Percentiles rank a stretch among this genome's conserved stretches.
phyloP scores from a whole-genome alignment of 2,113 vertebrate species.

The Felis chaus region DNA sequence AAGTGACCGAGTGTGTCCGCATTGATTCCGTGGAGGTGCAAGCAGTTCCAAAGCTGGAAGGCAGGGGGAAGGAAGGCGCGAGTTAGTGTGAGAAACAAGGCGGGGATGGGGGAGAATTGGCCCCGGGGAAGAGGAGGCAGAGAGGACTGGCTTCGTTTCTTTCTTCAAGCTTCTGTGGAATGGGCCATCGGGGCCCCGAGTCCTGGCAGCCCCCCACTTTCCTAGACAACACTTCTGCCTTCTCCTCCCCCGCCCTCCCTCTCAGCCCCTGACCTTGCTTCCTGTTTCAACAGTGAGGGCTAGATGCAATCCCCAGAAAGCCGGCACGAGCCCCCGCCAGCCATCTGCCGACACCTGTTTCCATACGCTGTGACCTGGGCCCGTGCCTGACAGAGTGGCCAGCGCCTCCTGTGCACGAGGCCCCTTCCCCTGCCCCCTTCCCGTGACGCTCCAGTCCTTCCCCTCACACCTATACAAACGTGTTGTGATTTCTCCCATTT shows the following conservation, averaged over 20 bases:
- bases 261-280: not conserved
- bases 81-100: not conserved
- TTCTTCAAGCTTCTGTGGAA: not conserved
- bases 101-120: too few species aligned
- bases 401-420: not conserved
- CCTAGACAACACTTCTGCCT: not conserved
- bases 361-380: not conserved
- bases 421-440: too few species aligned
- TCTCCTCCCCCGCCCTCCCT: not conserved
- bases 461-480: accelerated
- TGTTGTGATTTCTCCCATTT: not conserved
- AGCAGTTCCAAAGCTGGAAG: not conserved
- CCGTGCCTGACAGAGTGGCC: not conserved
- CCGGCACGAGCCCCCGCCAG: not conserved
- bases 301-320: not conserved
- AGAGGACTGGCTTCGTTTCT: not conserved
- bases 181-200: not conserved
- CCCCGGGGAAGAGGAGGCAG: not conserved
- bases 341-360: not conserved
- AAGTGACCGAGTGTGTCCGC: not conserved
- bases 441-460: not conserved
- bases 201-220: not conserved
- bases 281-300: not conserved
- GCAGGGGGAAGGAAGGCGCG: not conserved
- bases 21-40: not conserved